Evolutionary conservation across 2,888 invertebrate species (phyloP).

Genomic region (Drosophila bunnanda): DNA sequence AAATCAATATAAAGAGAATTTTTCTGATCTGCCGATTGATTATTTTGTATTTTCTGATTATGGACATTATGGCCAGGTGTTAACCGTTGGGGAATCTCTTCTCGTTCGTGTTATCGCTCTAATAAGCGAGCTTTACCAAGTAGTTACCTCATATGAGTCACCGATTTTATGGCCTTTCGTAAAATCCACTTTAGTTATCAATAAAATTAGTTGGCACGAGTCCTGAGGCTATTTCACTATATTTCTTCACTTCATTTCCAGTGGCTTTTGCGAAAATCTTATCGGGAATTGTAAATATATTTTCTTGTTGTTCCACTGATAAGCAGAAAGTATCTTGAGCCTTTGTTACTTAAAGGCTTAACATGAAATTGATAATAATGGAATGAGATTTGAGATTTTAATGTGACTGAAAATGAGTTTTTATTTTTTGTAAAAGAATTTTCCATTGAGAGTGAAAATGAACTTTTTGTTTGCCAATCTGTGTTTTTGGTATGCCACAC

Average conservation of each 20-base stretch:
- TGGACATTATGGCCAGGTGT: constrained; percentile 2
- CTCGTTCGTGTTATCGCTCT: constrained; percentile 9
- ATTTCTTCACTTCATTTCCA: background rate
- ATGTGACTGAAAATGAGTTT: background rate
- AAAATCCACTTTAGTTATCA: constrained; percentile 20
- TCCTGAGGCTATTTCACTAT: background rate
- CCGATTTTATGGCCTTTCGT: background rate
- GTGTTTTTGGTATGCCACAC: background rate
- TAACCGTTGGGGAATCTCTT: background rate
- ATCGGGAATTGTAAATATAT: constrained; percentile 10
- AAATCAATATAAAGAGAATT: constrained; percentile 12
- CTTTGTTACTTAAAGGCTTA: background rate
- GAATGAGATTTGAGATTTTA: background rate
- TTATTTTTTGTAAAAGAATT: background rate
- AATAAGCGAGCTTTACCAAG: background rate
- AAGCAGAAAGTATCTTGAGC: background rate
- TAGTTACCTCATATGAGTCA: constrained; percentile 10
- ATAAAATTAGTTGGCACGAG: constrained; percentile 11
- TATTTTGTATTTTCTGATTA: constrained; percentile 9
- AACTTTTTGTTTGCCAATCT: background rate
- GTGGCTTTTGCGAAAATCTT: constrained; percentile 12
- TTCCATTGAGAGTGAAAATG: background rate
- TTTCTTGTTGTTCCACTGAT: constrained; percentile 4
- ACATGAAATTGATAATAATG: background rate
- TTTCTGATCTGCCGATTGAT: constrained; percentile 36